Percentiles rank a stretch among this genome's conserved stretches.
Evolutionary conservation across 2,113 vertebrate species (phyloP).

Genomic region (Spea bombifrons): DNA sequence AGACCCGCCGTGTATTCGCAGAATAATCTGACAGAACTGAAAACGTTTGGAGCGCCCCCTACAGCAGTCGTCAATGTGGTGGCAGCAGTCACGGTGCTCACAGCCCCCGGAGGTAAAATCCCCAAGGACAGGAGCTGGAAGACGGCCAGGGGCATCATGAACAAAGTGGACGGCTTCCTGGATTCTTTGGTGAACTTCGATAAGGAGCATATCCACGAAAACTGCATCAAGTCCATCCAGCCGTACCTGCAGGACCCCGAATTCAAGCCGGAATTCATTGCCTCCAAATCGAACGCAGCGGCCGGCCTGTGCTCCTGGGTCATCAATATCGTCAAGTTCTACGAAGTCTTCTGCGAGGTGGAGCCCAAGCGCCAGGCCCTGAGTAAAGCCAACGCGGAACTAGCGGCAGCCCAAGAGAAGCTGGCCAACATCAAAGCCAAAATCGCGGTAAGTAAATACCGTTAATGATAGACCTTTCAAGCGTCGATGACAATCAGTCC

Average conservation of each 20-base stretch:
- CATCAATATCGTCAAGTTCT: conserved; percentile 84
- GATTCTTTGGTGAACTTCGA: conserved; percentile 83
- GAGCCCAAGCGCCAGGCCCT: conserved; percentile 90
- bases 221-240: conserved; percentile 84
- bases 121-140: conserved; percentile 96
- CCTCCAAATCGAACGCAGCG: conserved; percentile 80
- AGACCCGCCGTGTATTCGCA: conserved; percentile 57
- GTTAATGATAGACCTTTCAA: too few relatives aligned
- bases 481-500: too few relatives aligned
- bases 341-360: conserved; percentile 85
- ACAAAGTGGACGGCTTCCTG: conserved; percentile 85
- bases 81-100: conserved; percentile 87
- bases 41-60: conserved; percentile 87
- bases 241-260: conserved; percentile 85
- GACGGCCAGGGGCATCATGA: conserved; percentile 82
- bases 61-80: conserved; percentile 86
- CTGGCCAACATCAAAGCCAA: conserved; percentile 80
- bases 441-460: conserved; percentile 75
- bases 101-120: conserved; percentile 75
- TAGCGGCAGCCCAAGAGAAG: conserved; percentile 84
- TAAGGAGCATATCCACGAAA: conserved; percentile 90
- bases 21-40: conserved; percentile 92
- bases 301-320: conserved; percentile 96
- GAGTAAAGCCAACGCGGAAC: conserved; percentile 78
- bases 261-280: conserved; percentile 82